Evolutionary conservation across 2,797 vertebrate genomes (phyloP).

Genomic region (Syngnathus acus): DNA sequence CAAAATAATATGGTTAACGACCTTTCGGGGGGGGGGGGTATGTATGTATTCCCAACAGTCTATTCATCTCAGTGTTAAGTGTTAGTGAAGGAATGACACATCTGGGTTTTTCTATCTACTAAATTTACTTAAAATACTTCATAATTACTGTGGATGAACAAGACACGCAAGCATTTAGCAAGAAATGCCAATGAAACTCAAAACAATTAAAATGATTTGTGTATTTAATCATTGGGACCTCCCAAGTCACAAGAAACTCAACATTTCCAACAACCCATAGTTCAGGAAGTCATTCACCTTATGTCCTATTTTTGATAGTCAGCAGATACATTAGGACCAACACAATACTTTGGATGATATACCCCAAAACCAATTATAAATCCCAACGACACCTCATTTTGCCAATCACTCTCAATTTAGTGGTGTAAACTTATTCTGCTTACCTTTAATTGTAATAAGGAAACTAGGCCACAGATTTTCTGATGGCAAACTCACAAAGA

Average conservation of each 20-base stretch:
- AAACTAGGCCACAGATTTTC: not conserved
- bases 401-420: not conserved
- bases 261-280: conserved; percentile 40
- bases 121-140: conserved; percentile 10
- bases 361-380: not conserved
- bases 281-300: conserved; percentile 25
- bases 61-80: too few relatives aligned
- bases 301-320: conserved; percentile 20
- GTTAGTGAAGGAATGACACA: too few relatives aligned
- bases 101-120: not conserved
- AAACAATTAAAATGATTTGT: conserved; percentile 40
- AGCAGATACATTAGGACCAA: conserved; percentile 18
- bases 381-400: not conserved
- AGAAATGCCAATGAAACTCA: not conserved
- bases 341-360: not conserved
- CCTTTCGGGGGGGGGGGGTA: too few relatives aligned
- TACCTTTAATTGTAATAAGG: not conserved
- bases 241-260: conserved; percentile 41
- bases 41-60: too few relatives aligned
- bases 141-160: conserved; percentile 7
- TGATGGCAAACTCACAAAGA: not conserved
- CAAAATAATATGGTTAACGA: not conserved
- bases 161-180: not conserved
- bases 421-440: not conserved
- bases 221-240: conserved; percentile 55